Evolutionary conservation across 2,113 vertebrate genomes (phyloP), one percentile per base, ranked within the genome.

Genomic region (Anarrhichthys ocellatus): DNA sequence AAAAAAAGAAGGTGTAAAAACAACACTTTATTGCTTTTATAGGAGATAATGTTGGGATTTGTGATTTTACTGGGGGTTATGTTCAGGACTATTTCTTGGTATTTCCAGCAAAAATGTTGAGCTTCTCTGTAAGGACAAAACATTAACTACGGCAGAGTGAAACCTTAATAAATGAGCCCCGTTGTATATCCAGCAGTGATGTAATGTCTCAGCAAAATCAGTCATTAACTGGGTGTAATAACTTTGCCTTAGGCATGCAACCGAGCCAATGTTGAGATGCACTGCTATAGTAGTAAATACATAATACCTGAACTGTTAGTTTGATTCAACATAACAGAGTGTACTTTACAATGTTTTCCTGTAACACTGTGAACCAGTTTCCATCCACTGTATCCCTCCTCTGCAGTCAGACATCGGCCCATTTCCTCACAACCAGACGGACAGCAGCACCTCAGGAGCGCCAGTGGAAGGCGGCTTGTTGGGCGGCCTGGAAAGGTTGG

Each of bases 361-460:
- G 40, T 65, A 48, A 79, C 71, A 66, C 44, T 29, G 18, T 78
- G 48, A 68, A 48, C 40, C 11, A 20, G 10, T 83, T 70, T 52
- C 4, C 56, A 27, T 81, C 42, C 50, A 6, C 36, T 44, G 29
- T 72, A 42, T 82, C 11, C 46, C 50, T 92, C 59, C 67, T 84
- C 67, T 84, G 70, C 89, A 95, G 95, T 91, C 92, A 71, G 95
- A 95, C 87, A 93, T 95, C 40, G 87, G 89, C n/a, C 91, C 93
- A 1, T 90, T 92, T 76, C 87, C 88, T 65, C 90, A 91, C 89
- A 95, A 94, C 92, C 91, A 93, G 80, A 93, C 92, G 15, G 90
- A 91, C 44, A 68, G 66, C 56, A 62, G 20, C 44, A 70, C 61
- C 32, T 89, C 67, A 1, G 73, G 79, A 48, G 79, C 22, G 2